These are phyloP conservation scores for Drosophila quasianomalipes DNA, from an alignment of 2,888 invertebrate species.

Conservation along the genomic window DNA sequence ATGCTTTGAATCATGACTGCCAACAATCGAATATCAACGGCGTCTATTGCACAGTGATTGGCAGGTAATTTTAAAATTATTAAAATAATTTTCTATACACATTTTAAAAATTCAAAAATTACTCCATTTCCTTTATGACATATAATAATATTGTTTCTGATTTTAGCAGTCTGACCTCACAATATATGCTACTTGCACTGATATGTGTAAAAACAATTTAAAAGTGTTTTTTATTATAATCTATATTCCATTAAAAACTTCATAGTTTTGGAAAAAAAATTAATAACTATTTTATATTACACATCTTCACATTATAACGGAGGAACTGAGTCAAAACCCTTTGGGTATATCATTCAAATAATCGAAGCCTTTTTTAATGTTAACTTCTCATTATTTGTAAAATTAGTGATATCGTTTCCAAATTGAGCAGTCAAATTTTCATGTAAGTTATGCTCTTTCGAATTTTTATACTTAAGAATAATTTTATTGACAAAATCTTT, in stretches of 20 bases:
- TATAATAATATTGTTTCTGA: too few relatives aligned
- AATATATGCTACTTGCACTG: too few relatives aligned
- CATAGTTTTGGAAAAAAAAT: neutral
- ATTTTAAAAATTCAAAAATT: neutral
- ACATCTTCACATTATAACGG: neutral
- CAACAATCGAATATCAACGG: conserved; percentile 76
- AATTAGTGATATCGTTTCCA: neutral
- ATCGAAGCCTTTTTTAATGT: neutral
- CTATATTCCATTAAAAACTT: neutral
- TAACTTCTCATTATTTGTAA: neutral
- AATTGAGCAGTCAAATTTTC: neutral
- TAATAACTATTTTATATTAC: neutral
- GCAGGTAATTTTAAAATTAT: neutral
- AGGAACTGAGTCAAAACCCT: neutral
- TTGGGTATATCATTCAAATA: neutral
- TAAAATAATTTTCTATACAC: neutral
- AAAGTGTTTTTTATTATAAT: neutral
- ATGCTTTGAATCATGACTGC: conserved; percentile 80
- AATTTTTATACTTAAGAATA: neutral
- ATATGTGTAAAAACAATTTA: too few relatives aligned
- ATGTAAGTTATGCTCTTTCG: neutral
- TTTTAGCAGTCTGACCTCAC: too few relatives aligned
- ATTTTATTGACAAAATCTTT: neutral
- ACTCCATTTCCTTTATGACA: too few relatives aligned
- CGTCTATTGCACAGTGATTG: conserved; percentile 38